Evolutionary conservation across 2,888 invertebrate genomes (phyloP), one percentile per base, ranked within the genome.

Genomic region (Cephus sareptanus): DNA sequence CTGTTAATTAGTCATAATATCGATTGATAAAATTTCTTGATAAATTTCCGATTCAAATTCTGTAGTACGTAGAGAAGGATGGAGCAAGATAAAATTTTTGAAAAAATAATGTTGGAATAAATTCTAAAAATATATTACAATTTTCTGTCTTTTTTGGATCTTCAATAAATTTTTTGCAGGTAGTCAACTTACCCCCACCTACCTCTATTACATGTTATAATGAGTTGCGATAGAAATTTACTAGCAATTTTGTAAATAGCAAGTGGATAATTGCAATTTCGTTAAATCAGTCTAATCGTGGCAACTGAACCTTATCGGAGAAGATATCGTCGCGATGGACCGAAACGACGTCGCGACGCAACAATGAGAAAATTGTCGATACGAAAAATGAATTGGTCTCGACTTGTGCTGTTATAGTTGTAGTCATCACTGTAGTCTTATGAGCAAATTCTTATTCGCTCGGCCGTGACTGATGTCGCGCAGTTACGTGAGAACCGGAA

Each of bases 401-500:
- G 40, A 56, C 40, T 56, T 23, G 56, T 56, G 56, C 23, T 23
- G 56, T 56, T 56, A 15, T 56, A 37, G 23, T 23, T 56, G 23
- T 23, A 56, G 56, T 56, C 56, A 9, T 56, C 23, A 23, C 1
- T 56, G 9, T 56, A 56, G 56, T 56, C 56, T 56, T 56, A 56
- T 56, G 56, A 56, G 56, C 23, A 9, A 56, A 56, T 23, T 56
- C 56, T 56, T 71, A 31, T n/a, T 71, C 31, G 71, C 31, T 71
- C 11, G 31, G 15, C 71, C 23, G 31, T 30, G 71, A 71, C 71
- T 13, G 33, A 34, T 71, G 71, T 71, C 71, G 11, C 33, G 71
- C 31, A 13, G 33, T 34, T 71, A 71, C 71, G 71, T 34, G 71
- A 71, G 33, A 71, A 71, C 71, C 71, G 71, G 71, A 71, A 56